phyloP scores from a whole-genome alignment of 2,797 vertebrate genomes.

The Channa striata region DNA sequence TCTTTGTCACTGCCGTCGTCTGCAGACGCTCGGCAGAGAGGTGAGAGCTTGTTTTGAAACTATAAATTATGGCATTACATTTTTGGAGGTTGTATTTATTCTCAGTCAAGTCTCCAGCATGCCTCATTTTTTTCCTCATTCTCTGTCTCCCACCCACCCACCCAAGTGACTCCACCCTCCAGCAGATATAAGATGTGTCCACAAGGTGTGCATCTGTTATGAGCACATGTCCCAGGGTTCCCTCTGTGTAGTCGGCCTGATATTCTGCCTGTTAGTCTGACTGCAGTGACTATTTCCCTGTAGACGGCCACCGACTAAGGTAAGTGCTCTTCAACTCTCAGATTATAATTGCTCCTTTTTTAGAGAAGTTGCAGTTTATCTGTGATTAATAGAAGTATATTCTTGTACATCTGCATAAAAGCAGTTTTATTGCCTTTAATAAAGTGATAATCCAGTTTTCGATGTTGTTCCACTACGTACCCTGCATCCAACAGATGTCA shows the following conservation, averaged over 20 bases:
- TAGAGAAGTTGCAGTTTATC: neutral
- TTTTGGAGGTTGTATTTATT: constrained; percentile 51
- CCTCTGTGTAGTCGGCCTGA: constrained; percentile 51
- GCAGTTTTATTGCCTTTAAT: neutral
- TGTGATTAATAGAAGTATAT: neutral
- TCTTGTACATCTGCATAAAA: neutral
- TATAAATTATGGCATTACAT: constrained; percentile 48
- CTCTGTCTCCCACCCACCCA: constrained; percentile 50
- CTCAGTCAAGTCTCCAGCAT: constrained; percentile 41
- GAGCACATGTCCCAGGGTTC: constrained; percentile 84
- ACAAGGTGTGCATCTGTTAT: constrained; percentile 88
- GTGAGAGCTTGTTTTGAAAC: constrained; percentile 47
- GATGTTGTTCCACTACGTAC: neutral
- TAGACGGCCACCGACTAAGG: constrained; percentile 67
- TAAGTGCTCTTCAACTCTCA: constrained; percentile 55
- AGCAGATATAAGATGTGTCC: constrained; percentile 94
- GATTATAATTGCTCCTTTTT: too few relatives aligned
- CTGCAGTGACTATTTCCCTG: constrained; percentile 73
- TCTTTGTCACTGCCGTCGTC: constrained; percentile 41
- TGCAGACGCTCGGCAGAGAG: constrained; percentile 22
- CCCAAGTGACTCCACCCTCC: constrained; percentile 89
- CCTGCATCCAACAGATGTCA: neutral
- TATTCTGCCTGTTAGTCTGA: constrained; percentile 48
- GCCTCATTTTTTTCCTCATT: constrained; percentile 22
- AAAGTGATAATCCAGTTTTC: neutral